A percentile compares a stretch with the other conserved stretches of the same genome.
These are phyloP conservation scores for Dolichallabes microphthalmus DNA, from an alignment of 2,113 vertebrate species.

Conservation along the genomic window DNA sequence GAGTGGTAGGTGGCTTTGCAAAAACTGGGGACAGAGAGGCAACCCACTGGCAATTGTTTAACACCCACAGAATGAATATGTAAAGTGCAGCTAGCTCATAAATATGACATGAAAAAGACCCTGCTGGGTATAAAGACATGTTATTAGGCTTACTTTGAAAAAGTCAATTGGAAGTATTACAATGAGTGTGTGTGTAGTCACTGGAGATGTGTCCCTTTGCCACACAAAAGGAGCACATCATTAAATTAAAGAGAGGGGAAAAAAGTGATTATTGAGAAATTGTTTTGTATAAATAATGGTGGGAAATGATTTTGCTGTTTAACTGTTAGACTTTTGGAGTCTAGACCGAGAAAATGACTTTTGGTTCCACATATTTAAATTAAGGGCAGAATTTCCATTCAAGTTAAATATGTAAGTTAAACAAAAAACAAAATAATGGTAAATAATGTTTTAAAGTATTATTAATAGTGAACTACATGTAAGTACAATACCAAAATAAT, in stretches of 20 bases:
- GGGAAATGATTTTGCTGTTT: not conserved
- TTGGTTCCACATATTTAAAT: too few relatives aligned
- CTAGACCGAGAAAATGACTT: not conserved
- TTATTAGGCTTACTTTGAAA: conserved; percentile 61
- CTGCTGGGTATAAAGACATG: conserved; percentile 62
- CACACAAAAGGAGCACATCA: conserved; percentile 52
- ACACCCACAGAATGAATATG: conserved; percentile 74
- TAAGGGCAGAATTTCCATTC: too few relatives aligned
- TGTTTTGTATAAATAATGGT: conserved; percentile 45
- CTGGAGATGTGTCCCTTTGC: conserved; percentile 51
- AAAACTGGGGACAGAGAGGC: conserved; percentile 49
- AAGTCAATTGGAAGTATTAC: conserved; percentile 61
- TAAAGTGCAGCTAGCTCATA: conserved; percentile 71
- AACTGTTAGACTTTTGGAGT: conserved; percentile 11
- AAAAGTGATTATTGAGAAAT: conserved; percentile 55
- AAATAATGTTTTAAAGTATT: too few relatives aligned
- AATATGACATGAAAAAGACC: conserved; percentile 73
- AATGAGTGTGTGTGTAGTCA: conserved; percentile 55
- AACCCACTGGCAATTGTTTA: conserved; percentile 67
- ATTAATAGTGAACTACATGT: too few relatives aligned
- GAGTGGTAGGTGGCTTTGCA: conserved; percentile 52
- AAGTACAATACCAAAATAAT: too few relatives aligned
- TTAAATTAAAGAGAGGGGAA: conserved; percentile 53
- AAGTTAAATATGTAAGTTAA: too few relatives aligned
- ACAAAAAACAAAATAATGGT: too few relatives aligned